Evolutionary conservation across 2,797 vertebrate species (phyloP), one percentile per base, ranked within the genome.

Genomic region (Eospalax fontanierii): DNA sequence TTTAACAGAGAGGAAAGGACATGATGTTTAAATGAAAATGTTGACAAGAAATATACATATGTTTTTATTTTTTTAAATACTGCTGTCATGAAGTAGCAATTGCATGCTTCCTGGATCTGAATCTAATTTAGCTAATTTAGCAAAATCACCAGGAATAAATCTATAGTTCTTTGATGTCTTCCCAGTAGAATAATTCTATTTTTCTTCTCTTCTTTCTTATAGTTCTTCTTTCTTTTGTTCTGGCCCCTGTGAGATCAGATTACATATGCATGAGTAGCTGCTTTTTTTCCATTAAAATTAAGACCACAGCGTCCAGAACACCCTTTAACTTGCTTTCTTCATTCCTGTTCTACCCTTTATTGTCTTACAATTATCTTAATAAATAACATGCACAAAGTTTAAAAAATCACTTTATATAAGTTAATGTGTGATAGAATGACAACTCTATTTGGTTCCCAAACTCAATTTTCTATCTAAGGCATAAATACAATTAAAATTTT

Each of bases 71-170:
- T 9, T 59, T 68, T 93, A 86, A 94, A 89, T 89, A 91, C 84
- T 71, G 24, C 76, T 78, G 38, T 57, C 40, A 57, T 89, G 30
- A 91, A 92, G 83, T 74, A 76, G 89, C 95, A 93, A 95, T 35
- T 90, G 7, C 57, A 65, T 81, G 66, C 24, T 95, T 95, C 73
- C 81, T 82, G 35, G 38, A 65, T 74, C 40, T 96, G 76, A 95
- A 92, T 95, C 76, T 89, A 93, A 92, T 93, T 93, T 93, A 80
- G 22, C 43, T 96, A 89, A 95, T 94, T 96, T 90, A 91, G 46
- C 71, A 93, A 89, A 90, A 81, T 84, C 68, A 73, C 57, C 86
- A 96, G 89, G 89, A 95, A 70, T 40, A 95, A 93, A 94, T 81
- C 19, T 38, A 93, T 30, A 68, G 80, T 92, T 57, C 54, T 96